phyloP scores from a whole-genome alignment of 1,140 invertebrate genomes.

The Tachypleus tridentatus region DNA sequence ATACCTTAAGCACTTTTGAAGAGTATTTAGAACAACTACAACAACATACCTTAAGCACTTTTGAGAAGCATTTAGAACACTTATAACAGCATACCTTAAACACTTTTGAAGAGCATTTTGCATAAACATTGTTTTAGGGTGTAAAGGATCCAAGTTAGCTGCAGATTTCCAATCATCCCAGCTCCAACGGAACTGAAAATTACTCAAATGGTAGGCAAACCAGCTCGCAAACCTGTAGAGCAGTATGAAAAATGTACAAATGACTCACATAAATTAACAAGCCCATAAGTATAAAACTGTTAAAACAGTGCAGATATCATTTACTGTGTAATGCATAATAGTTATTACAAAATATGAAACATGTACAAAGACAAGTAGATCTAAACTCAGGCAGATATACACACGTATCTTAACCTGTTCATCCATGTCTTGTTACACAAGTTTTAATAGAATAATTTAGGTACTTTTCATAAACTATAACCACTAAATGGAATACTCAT shows the following conservation, averaged over 20 bases:
- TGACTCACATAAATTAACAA: no score
- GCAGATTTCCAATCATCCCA: conserved; percentile 93
- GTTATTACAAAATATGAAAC: no score
- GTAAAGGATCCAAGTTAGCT: conserved; percentile 68
- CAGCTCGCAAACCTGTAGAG: conserved; percentile 70
- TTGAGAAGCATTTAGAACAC: background rate
- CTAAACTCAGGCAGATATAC: no score
- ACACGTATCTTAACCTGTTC: no score
- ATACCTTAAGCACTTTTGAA: no score
- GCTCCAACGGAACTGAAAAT: conserved; percentile 97
- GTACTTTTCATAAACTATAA: no score
- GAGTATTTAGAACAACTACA: background rate
- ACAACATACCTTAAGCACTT: conserved; percentile 6
- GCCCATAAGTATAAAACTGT: conserved; percentile 5
- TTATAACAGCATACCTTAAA: conserved; percentile 50
- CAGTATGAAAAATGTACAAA: background rate
- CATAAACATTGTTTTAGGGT: conserved; percentile 93
- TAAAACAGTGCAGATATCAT: conserved; percentile 4
- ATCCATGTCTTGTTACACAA: no score
- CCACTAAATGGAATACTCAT: no score
- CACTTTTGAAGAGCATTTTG: conserved; percentile 81
- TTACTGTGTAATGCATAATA: conserved; percentile 2
- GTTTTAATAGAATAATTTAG: no score
- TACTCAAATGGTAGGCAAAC: conserved; percentile 98
- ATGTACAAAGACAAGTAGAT: no score